These are phyloP conservation scores for Augochlora pura DNA, from an alignment of 1,140 invertebrate species.

Conservation along the genomic window DNA sequence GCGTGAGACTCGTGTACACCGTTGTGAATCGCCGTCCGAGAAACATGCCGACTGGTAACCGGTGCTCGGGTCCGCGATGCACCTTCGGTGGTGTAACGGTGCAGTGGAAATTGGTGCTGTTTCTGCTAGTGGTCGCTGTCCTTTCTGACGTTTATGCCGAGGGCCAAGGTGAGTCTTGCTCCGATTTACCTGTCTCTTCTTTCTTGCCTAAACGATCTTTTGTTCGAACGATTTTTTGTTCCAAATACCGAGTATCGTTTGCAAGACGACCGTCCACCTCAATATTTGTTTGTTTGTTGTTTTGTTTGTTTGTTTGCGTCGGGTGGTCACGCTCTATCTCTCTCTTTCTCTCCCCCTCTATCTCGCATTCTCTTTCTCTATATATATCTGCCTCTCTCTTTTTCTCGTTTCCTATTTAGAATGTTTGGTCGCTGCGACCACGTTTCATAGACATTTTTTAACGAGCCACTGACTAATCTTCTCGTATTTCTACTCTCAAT, in stretches of 20 bases:
- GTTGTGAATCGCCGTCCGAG: constrained; percentile 39
- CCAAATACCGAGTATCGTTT: no score
- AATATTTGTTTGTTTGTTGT: background rate
- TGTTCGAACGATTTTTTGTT: no score
- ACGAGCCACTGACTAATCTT: background rate
- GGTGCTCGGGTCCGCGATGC: constrained; percentile 63
- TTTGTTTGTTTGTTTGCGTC: constrained; percentile 4
- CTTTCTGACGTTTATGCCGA: constrained; percentile 58
- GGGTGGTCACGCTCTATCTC: background rate
- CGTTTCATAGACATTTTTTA: background rate
- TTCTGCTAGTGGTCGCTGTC: constrained; percentile 66
- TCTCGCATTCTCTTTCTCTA: no score
- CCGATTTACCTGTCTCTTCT: background rate
- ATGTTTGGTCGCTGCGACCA: background rate
- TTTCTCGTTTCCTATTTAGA: no score
- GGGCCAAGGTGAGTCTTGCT: constrained; percentile 69
- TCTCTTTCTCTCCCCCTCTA: no score
- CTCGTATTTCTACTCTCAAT: background rate
- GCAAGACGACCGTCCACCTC: background rate
- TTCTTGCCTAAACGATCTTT: no score
- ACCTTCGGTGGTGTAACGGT: constrained; percentile 58
- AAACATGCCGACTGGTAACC: constrained; percentile 73
- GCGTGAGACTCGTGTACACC: constrained; percentile 56
- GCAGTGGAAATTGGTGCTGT: constrained; percentile 68
- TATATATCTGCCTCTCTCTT: no score